A percentile compares a stretch with the other conserved stretches of the same genome.
Conservation (phyloP, 2,888 invertebrate genomes). For the Chesias legatella region DNA sequence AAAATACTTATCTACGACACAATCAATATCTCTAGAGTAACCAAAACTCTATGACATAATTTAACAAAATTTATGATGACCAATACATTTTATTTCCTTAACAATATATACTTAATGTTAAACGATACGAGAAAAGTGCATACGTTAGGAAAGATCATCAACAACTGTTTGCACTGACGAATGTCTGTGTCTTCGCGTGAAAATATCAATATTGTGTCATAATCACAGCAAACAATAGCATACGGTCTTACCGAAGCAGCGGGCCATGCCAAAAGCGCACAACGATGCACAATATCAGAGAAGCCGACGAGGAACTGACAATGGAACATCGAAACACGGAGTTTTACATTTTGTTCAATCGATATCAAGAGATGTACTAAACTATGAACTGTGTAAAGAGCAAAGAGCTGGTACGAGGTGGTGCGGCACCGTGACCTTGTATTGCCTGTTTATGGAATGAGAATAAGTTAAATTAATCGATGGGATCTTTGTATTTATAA, state of each 20-base stretch:
- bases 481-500: constrained; percentile 48
- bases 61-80: too few species aligned
- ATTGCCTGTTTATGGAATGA: constrained; percentile 52
- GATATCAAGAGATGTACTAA: constrained; percentile 37
- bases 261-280: constrained; percentile 16
- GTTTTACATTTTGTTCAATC: constrained; percentile 37
- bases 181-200: constrained; percentile 4
- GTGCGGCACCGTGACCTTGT: constrained; percentile 73
- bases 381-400: constrained; percentile 52
- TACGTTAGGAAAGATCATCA: too few species aligned
- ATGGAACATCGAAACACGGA: constrained; percentile 25
- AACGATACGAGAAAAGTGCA: too few species aligned
- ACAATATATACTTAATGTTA: too few species aligned
- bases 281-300: constrained; percentile 22
- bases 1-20: too few species aligned
- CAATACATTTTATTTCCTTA: too few species aligned
- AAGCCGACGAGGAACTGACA: constrained; percentile 24
- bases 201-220: constrained; percentile 10
- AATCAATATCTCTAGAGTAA: too few species aligned
- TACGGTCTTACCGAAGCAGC: constrained; percentile 14
- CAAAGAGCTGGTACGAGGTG: constrained; percentile 71
- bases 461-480: constrained; percentile 59
- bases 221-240: constrained; percentile 4
- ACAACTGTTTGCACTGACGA: constrained; percentile 3
- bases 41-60: too few species aligned